Conservation (phyloP, 2,888 invertebrate genomes). For the Temnothorax ravouxi region DNA sequence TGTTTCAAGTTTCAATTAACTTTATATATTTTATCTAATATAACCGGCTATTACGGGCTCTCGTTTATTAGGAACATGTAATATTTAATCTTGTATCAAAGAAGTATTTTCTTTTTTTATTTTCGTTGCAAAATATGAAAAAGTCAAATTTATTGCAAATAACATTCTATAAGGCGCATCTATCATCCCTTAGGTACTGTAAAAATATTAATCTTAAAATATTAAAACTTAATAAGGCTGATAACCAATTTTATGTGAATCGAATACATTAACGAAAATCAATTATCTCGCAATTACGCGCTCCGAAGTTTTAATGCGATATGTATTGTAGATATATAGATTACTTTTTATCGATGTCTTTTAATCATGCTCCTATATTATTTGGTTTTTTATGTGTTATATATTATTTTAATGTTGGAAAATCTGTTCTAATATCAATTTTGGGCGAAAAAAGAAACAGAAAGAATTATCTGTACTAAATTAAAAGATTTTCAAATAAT, state of each 20-base stretch:
- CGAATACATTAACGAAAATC: background rate
- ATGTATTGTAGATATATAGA: background rate
- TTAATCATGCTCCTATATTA: background rate
- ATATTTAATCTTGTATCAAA: slow-evolving; percentile 11
- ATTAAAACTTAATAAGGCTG: background rate
- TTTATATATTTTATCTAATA: background rate
- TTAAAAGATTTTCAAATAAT: background rate
- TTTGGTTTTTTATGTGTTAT: background rate
- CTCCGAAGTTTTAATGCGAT: background rate
- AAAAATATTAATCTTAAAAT: background rate
- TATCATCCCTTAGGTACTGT: background rate
- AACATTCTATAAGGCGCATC: background rate
- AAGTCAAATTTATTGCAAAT: background rate
- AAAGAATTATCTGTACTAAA: background rate
- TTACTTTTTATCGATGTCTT: background rate
- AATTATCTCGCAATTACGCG: background rate
- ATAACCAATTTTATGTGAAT: background rate
- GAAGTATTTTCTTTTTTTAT: background rate
- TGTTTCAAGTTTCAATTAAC: background rate
- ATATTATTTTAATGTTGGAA: background rate
- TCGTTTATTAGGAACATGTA: background rate
- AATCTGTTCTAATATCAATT: background rate
- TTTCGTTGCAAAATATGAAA: background rate
- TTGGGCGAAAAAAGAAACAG: background rate
- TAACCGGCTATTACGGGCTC: background rate